These are phyloP conservation scores for Listrodromus nycthemerus DNA, from an alignment of 2,888 invertebrate species.

Conservation along the genomic window DNA sequence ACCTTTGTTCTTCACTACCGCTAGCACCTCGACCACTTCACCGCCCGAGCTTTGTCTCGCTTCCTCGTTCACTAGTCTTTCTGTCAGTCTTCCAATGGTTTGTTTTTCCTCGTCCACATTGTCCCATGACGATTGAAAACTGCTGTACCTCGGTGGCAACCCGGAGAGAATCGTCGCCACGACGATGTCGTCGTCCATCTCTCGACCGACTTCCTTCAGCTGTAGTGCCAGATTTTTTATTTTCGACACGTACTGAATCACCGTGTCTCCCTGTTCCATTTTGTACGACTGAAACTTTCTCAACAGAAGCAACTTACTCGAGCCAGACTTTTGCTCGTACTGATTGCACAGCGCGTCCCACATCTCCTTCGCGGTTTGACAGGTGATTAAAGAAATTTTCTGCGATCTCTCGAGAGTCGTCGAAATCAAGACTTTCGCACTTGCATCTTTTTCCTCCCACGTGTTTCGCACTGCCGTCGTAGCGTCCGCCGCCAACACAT, in stretches of 20 bases:
- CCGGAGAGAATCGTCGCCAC: slow-evolving; percentile 29
- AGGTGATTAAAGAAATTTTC: slow-evolving; percentile 66
- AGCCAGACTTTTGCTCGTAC: slow-evolving; percentile 70
- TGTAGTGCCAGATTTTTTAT: neutral
- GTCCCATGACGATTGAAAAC: slow-evolving; percentile 7
- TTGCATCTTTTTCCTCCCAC: slow-evolving; percentile 65
- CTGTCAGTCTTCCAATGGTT: slow-evolving; percentile 10
- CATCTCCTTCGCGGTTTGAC: slow-evolving; percentile 71
- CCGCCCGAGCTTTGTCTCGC: neutral
- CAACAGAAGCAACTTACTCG: slow-evolving; percentile 60
- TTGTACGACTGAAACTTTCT: slow-evolving; percentile 46
- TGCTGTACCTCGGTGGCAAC: slow-evolving; percentile 19
- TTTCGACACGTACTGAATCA: slow-evolving; percentile 58
- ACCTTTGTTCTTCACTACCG: slow-evolving; percentile 7
- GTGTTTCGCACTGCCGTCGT: slow-evolving; percentile 31
- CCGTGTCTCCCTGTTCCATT: slow-evolving; percentile 41
- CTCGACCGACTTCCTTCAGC: neutral
- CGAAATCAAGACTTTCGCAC: slow-evolving; percentile 62
- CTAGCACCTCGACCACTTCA: neutral
- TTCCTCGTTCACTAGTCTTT: slow-evolving; percentile 18
- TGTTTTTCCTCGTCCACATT: slow-evolving; percentile 13
- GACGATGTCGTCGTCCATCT: slow-evolving; percentile 7
- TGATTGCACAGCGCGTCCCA: slow-evolving; percentile 67
- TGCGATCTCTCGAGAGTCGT: slow-evolving; percentile 55
- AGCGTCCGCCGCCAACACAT: slow-evolving; percentile 4